phyloP scores from a whole-genome alignment of 2,888 invertebrate species.

The Euplagia quadripunctaria region DNA sequence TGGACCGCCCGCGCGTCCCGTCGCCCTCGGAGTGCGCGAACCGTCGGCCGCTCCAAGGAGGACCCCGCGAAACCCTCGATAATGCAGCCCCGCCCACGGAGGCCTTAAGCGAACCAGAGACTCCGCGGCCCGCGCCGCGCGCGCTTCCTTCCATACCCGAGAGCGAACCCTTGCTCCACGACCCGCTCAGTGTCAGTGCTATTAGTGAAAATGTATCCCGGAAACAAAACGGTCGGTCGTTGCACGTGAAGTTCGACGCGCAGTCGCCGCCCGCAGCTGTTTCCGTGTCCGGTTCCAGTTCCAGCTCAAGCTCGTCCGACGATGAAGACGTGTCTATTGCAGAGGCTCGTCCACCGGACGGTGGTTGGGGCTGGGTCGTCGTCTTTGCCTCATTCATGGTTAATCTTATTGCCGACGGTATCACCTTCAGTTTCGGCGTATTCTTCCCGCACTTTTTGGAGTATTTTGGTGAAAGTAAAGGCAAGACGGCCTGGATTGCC shows the following conservation, averaged over 20 bases:
- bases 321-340: constrained; percentile 89
- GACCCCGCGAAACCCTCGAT: constrained; percentile 78
- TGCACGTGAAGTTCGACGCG: constrained; percentile 89
- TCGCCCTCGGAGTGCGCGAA: constrained; percentile 76
- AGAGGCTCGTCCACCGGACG: constrained; percentile 93
- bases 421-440: constrained; percentile 97
- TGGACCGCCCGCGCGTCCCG: constrained; percentile 81
- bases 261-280: constrained; percentile 78
- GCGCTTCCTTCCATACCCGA: constrained; percentile 77
- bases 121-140: constrained; percentile 75
- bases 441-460: constrained; percentile 95
- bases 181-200: constrained; percentile 45
- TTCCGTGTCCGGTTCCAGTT: constrained; percentile 76
- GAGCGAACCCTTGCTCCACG: constrained; percentile 76
- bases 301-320: constrained; percentile 87
- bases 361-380: constrained; percentile 97
- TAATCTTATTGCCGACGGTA: constrained; percentile 96
- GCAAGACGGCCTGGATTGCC: constrained; percentile 96
- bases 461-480: constrained; percentile 94
- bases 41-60: constrained; percentile 81
- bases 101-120: constrained; percentile 74
- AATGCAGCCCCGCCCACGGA: constrained; percentile 65
- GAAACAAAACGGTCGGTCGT: constrained; percentile 72
- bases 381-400: constrained; percentile 96
- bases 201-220: constrained; percentile 54